Evolutionary conservation across 37 sponge, comb jelly and placozoan species (phyloP).

Genomic region (Aplysina aerophoba): DNA sequence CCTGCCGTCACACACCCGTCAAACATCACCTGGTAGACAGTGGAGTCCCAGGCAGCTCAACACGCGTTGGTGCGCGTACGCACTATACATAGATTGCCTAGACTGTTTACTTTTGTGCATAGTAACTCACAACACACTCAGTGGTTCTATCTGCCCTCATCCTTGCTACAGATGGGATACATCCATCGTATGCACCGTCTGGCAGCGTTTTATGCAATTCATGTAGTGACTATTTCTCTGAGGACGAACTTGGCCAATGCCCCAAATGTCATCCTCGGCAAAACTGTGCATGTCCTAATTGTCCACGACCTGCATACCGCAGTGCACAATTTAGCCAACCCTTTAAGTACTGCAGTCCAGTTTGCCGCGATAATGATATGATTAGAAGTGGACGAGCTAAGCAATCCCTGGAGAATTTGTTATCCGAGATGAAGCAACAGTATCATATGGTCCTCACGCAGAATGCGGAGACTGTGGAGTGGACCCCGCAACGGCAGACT

Average conservation of each 20-base stretch:
- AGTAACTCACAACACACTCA: no score
- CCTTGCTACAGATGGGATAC: background rate
- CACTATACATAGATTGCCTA: no score
- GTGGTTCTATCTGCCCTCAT: no score
- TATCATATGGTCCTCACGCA: background rate
- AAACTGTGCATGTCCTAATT: background rate
- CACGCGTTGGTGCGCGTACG: no score
- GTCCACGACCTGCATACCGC: background rate
- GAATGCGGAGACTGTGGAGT: no score
- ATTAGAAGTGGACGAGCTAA: slow-evolving; percentile 1
- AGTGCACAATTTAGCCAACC: background rate
- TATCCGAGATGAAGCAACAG: background rate
- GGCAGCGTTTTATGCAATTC: background rate
- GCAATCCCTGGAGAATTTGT: background rate
- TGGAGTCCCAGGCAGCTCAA: no score
- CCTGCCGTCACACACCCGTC: no score
- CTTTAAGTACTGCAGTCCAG: slow-evolving; percentile 17
- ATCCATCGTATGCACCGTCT: background rate
- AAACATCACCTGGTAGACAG: no score
- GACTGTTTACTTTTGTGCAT: no score
- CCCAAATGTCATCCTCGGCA: background rate
- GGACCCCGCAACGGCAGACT: no score
- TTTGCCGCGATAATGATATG: slow-evolving; percentile 6
- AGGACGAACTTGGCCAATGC: background rate
- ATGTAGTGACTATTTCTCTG: background rate